Evolutionary conservation across 53 echinoderm and acorn worm species (phyloP), one percentile per base, ranked within the genome.

Genomic region (Pentamera pediparva): DNA sequence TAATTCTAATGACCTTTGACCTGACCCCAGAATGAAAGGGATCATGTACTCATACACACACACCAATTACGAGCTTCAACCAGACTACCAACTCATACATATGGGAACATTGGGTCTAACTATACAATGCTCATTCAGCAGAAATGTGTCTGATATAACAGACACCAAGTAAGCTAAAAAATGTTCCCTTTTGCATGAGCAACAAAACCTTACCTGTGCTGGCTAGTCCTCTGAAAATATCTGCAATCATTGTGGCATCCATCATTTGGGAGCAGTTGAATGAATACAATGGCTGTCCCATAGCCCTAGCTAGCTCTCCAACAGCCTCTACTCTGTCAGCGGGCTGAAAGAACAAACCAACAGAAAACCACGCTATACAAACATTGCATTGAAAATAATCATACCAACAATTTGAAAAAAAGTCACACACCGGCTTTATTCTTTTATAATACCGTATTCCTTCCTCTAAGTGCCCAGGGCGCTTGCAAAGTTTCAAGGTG

Each of bases 211-310:
- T 51, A 93, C 94, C 94, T 56, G 94, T 93, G 17, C 81, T 77
- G 32, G 93, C 86, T 3, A 93, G 52, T 1, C 93, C 93, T 77
- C 89, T 93, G 62, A 93, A 93, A 38, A 93, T 84, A 52, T 93
- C 94, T 1, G 62, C 82, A 25, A 93, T 32, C 86, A 93, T 89
- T 37, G 81, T 61, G 28, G 75, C 84, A 84, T 93, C 94, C 61
- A 82, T 87, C 7, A 87, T 81, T 52, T 78, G 69, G 62, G 89
- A 79, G 75, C 93, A 93, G 84, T 93, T 93, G 74, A 93, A 93
- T 59, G 86, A 74, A 34, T 93, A 93, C 38, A 93, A 57, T 0
- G 93, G 93, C 47, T 93, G 89, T 34, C 93, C 93, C 1, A 93
- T 76, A 13, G 76, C 76, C 21, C 76, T 49, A 18, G 71, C 56